Evolutionary conservation across 2,113 vertebrate genomes (phyloP).

Genomic region (Vulpes lagopus): DNA sequence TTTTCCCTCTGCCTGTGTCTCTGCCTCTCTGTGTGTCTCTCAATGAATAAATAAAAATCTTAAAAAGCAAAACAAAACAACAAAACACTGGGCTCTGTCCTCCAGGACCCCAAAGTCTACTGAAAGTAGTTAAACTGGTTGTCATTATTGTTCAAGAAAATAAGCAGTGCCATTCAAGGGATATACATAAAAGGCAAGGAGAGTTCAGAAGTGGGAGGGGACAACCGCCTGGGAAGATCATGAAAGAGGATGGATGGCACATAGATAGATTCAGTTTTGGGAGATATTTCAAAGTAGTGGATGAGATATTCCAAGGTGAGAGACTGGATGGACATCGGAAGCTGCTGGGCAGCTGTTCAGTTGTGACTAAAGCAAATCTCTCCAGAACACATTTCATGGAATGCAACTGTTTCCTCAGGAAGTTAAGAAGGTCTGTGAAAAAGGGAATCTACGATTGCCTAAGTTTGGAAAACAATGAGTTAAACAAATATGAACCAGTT

Average conservation of each 20-base stretch:
- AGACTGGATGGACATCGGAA: not conserved
- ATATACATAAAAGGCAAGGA: not conserved
- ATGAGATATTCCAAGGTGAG: not conserved
- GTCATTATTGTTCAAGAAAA: not conserved
- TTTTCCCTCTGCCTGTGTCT: no score
- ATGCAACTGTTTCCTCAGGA: not conserved
- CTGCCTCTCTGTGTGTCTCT: no score
- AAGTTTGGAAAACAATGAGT: not conserved
- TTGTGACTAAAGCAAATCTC: not conserved
- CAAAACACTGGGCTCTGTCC: not conserved
- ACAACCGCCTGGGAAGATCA: not conserved
- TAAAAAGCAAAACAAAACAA: no score
- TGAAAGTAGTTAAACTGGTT: not conserved
- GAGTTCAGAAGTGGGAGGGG: not conserved
- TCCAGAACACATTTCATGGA: not conserved
- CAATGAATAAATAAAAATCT: no score
- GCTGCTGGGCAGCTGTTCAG: no score
- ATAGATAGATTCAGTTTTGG: not conserved
- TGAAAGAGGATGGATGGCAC: not conserved
- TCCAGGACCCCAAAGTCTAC: not conserved
- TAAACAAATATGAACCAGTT: not conserved
- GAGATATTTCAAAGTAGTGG: not conserved
- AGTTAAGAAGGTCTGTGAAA: not conserved
- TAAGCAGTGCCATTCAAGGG: not conserved
- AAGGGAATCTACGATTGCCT: not conserved